Evolutionary conservation across 2,888 invertebrate species (phyloP).

Genomic region (Drosophila robusta): DNA sequence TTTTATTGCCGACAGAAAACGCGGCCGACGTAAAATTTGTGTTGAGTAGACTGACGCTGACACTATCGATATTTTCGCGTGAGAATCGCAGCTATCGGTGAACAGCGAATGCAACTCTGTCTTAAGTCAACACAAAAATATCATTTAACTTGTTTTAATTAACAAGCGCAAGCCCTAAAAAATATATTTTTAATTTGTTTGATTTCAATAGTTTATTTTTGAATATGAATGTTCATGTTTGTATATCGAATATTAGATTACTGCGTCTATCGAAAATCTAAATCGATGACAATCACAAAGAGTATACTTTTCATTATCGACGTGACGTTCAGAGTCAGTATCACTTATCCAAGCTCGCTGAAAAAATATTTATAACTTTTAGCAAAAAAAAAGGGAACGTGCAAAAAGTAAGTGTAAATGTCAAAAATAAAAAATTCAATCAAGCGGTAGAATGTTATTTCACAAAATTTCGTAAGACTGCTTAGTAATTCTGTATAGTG

Average conservation of each 20-base stretch:
- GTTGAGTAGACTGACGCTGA: slow-evolving; percentile 53
- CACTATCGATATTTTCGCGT: slow-evolving; percentile 39
- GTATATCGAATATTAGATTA: slow-evolving; percentile 15
- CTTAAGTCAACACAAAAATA: neutral
- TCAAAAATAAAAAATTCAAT: accelerated
- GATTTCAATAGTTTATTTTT: neutral
- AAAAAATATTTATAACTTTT: slow-evolving; percentile 7
- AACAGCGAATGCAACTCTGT: slow-evolving; percentile 14
- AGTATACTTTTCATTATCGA: slow-evolving; percentile 5
- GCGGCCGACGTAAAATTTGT: slow-evolving; percentile 61
- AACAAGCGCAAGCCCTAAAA: neutral
- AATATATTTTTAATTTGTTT: neutral
- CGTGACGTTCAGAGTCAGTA: slow-evolving; percentile 28
- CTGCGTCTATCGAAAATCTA: slow-evolving; percentile 10
- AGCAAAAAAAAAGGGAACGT: slow-evolving; percentile 20
- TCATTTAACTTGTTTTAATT: neutral
- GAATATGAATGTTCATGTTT: neutral
- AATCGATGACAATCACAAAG: slow-evolving; percentile 1
- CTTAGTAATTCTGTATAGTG: slow-evolving; percentile 29
- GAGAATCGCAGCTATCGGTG: slow-evolving; percentile 11
- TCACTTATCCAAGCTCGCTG: slow-evolving; percentile 9
- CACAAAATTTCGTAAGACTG: slow-evolving; percentile 26
- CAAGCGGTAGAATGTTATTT: slow-evolving; percentile 6
- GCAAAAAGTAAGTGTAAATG: slow-evolving; percentile 27
- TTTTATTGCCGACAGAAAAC: slow-evolving; percentile 45